phyloP scores from a whole-genome alignment of 2,113 vertebrate species.

The Lepisosteus osseus region DNA sequence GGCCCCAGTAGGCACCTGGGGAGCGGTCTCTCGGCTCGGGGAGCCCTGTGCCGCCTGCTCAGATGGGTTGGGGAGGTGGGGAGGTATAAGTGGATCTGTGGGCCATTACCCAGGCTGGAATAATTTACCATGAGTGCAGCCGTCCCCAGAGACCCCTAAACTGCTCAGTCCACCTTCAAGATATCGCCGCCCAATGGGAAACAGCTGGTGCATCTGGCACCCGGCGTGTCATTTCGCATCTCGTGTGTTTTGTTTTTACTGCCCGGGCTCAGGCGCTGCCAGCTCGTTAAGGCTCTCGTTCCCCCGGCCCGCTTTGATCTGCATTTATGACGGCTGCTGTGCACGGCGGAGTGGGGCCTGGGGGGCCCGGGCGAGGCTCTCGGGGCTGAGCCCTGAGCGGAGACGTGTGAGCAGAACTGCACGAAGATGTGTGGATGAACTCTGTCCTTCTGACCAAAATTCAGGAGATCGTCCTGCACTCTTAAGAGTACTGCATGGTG shows the following conservation, averaged over 20 bases:
- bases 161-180: constrained; percentile 11
- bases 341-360: too few relatives aligned
- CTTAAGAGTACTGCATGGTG: too few relatives aligned
- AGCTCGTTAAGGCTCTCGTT: constrained; percentile 17
- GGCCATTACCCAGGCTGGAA: constrained; percentile 23
- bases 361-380: too few relatives aligned
- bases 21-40: too few relatives aligned
- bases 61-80: too few relatives aligned
- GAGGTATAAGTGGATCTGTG: not conserved
- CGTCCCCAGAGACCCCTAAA: constrained; percentile 27
- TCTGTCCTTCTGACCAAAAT: too few relatives aligned
- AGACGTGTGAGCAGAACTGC: too few relatives aligned
- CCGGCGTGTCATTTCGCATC: constrained; percentile 14
- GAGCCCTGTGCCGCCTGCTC: too few relatives aligned
- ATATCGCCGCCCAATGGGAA: constrained; percentile 28
- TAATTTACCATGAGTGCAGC: constrained; percentile 6
- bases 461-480: too few relatives aligned
- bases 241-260: constrained; percentile 22
- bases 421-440: too few relatives aligned
- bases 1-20: too few relatives aligned
- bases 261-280: not conserved
- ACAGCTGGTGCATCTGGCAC: constrained; percentile 32
- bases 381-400: too few relatives aligned
- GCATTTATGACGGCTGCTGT: not conserved
- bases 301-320: constrained; percentile 25